phyloP scores from a whole-genome alignment of 2,888 invertebrate genomes.

The Phyto melanocephala region DNA sequence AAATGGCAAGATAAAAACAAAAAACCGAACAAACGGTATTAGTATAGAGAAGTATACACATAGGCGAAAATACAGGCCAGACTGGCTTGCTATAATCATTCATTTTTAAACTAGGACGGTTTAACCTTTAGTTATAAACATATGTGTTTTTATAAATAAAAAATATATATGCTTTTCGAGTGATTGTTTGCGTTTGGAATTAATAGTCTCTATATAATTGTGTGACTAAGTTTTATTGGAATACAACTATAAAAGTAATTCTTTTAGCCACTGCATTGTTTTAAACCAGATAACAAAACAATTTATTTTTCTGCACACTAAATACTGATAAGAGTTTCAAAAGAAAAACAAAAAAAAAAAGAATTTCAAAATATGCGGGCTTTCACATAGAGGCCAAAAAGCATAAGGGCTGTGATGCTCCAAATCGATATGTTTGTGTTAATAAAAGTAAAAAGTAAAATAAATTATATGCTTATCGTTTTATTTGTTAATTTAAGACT shows the following conservation, averaged over 20 bases:
- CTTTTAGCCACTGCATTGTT: conserved; percentile 32
- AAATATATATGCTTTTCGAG: conserved; percentile 7
- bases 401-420: not conserved
- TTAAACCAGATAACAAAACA: conserved; percentile 40
- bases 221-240: not conserved
- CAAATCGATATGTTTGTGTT: not conserved
- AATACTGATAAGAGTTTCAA: conserved; percentile 22
- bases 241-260: conserved; percentile 19
- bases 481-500: conserved; percentile 32
- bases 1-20: conserved; percentile 41
- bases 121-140: not conserved
- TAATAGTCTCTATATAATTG: conserved; percentile 47
- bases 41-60: conserved; percentile 6
- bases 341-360: not conserved
- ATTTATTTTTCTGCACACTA: conserved; percentile 21
- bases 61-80: not conserved
- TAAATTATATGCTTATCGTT: not conserved
- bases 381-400: not conserved
- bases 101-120: conserved; percentile 5
- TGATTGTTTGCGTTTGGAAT: conserved; percentile 45
- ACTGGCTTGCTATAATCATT: not conserved
- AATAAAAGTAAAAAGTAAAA: not conserved
- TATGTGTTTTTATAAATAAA: not conserved
- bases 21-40: not conserved
- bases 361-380: conserved; percentile 57